Evolutionary conservation across 2,113 vertebrate genomes (phyloP), one percentile per base, ranked within the genome.

Genomic region (Trematocara unimaculatum): DNA sequence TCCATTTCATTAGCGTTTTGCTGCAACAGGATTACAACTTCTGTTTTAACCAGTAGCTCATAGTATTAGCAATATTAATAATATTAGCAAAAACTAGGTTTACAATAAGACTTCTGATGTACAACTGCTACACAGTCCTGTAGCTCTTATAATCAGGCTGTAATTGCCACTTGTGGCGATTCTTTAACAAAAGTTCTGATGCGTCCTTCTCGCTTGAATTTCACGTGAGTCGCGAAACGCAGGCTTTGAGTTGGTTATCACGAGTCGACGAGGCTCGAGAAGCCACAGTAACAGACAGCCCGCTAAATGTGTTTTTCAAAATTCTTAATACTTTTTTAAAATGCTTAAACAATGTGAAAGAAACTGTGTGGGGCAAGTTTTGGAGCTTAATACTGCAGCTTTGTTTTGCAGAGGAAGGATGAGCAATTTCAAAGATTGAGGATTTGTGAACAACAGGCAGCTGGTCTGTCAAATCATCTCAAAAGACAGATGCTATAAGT

Each of bases 361-460:
- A 84, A 84, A 51, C 26, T 5, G n/a, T n/a, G 51, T 2, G 18
- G n/a, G 20, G 6, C 23, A 40, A 9, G 70, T 35, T 74, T 70
- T 79, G 51, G 42, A 26, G 38, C 70, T 81, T 84, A 53, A 86
- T 40, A 5, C 45, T 49, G 70, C 12, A 29, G 42, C 45, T 85
- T 88, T 84, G 88, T 88, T 88, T 90, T 86, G 31, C 6, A 1
- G 38, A 23, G 79, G 33, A 38, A 81, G 15, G 81, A 72, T 35
- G 47, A 62, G 70, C 82, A 6, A 56, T 90, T 88, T 86, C 33
- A 56, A 85, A 83, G 83, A 87, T 94, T 79, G 72, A 87, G 86
- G 86, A 92, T 89, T 89, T 91, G 85, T 58, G 58, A 90, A 84
- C 84, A 90, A 85, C 88, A 81, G 81, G 78, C 91, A 88, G 89